A percentile compares a stretch with the other conserved stretches of the same genome.
These are phyloP conservation scores for Arctopsyche grandis DNA, from an alignment of 1,140 invertebrate species.

Conservation along the genomic window DNA sequence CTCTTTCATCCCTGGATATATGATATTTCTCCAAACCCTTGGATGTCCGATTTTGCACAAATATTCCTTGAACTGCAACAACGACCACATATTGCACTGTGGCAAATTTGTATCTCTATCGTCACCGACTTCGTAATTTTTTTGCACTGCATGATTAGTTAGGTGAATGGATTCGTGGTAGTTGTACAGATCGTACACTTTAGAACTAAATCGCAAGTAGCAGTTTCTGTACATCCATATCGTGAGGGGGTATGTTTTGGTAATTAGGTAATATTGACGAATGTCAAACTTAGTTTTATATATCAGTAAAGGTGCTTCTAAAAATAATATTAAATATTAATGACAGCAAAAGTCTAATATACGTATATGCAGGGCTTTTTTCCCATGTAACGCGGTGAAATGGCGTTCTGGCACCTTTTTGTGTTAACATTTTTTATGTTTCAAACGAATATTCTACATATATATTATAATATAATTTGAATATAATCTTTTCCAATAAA, in stretches of 20 bases:
- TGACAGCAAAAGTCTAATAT: too few relatives aligned
- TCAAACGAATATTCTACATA: too few relatives aligned
- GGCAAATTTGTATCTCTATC: conserved; percentile 75
- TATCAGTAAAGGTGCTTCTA: conserved; percentile 84
- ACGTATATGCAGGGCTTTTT: too few relatives aligned
- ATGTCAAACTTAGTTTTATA: conserved; percentile 94
- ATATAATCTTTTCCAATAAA: too few relatives aligned
- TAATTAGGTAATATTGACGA: conserved; percentile 88
- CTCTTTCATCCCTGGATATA: conserved; percentile 89
- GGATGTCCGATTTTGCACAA: conserved; percentile 65
- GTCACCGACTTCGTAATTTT: conserved; percentile 78
- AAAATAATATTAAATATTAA: conserved; percentile 53
- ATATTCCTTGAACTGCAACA: conserved; percentile 78
- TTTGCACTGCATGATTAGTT: conserved; percentile 92
- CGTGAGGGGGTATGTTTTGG: conserved; percentile 78
- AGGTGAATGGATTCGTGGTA: conserved; percentile 91
- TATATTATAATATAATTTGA: too few relatives aligned
- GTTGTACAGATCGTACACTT: conserved; percentile 83
- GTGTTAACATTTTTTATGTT: too few relatives aligned
- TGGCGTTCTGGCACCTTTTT: too few relatives aligned
- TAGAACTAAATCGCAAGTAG: conserved; percentile 90
- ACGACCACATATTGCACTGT: conserved; percentile 87
- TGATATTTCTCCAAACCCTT: conserved; percentile 71
- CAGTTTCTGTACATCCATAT: conserved; percentile 92
- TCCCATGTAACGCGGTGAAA: too few relatives aligned